Evolutionary conservation across 2,797 vertebrate species (phyloP), one percentile per base, ranked within the genome.

Genomic region (Notolabrus celidotus): DNA sequence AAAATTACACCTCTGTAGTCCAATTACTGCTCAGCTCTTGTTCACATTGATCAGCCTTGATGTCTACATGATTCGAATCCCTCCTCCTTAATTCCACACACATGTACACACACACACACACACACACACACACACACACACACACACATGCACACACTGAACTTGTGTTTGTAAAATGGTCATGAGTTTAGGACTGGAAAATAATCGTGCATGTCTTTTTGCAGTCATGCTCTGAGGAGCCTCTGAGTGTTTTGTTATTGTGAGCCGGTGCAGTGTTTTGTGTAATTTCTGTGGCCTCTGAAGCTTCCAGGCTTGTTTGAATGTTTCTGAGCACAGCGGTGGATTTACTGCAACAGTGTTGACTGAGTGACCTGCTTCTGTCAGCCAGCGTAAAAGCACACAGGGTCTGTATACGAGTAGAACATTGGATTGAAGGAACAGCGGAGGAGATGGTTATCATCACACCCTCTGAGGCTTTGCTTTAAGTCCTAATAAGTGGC

Each of bases 291-390:
- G 63, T 62, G 61, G 49, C 60, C 63, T 63, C 25, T 53, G 51
- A 55, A 47, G 59, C 56, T 74, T 72, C 29, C 25, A 63, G 67
- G 38, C 63, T 68, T 60, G 79, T 67, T 78, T 60, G 33, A 53
- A 53, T 77, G 86, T 87, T 83, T 73, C 77, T 56, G 66, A 62
- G 56, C 51, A 42, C 2, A 46, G 63, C 42, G 25, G 51, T 63
- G 65, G 67, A 77, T 75, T 85, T 63, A 53, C 73, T 64, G 51
- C 55, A 85, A 43, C 67, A 69, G 59, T 55, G 74, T 67, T 80
- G 77, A 84, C 77, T 83, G 76, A 85, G 67, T 89, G 90, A 90
- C 90, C 88, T 86, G 87, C 73, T 90, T 92, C 89, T 90, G 89
- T 90, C 89, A 88, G 64, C 67, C 71, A 54, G 67, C 20, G 77